Evolutionary conservation across 2,113 vertebrate genomes (phyloP).

Genomic region (Hippoglossus stenolepis): DNA sequence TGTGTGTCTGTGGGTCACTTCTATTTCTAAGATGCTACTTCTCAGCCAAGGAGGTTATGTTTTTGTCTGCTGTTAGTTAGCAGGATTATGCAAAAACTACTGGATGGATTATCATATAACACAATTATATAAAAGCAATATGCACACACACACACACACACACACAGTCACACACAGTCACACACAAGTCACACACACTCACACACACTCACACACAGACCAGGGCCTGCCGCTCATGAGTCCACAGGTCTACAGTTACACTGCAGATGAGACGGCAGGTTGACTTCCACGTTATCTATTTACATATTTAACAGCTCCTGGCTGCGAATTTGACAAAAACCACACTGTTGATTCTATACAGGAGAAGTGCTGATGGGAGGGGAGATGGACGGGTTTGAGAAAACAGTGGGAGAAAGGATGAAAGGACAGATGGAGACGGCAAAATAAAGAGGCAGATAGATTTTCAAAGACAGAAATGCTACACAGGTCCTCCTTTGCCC

Average conservation of each 20-base stretch:
- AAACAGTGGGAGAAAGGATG: neutral
- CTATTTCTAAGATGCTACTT: neutral
- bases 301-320: conserved; percentile 40
- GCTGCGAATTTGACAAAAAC: neutral
- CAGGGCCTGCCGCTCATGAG: neutral
- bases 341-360: neutral
- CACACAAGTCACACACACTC: conserved; percentile 11
- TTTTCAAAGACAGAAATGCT: neutral
- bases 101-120: no score
- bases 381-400: neutral
- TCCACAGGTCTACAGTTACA: conserved; percentile 40
- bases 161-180: neutral
- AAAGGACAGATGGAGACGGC: neutral
- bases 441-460: neutral
- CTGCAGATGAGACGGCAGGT: conserved; percentile 49
- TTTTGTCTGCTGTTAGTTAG: no score
- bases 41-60: no score
- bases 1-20: neutral
- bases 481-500: neutral
- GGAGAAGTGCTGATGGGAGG: neutral
- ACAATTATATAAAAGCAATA: no score
- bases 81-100: no score
- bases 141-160: no score
- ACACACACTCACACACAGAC: neutral
- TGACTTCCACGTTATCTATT: conserved; percentile 47